Evolutionary conservation across 2,888 invertebrate species (phyloP).

Genomic region (Entomobrya multifasciata): DNA sequence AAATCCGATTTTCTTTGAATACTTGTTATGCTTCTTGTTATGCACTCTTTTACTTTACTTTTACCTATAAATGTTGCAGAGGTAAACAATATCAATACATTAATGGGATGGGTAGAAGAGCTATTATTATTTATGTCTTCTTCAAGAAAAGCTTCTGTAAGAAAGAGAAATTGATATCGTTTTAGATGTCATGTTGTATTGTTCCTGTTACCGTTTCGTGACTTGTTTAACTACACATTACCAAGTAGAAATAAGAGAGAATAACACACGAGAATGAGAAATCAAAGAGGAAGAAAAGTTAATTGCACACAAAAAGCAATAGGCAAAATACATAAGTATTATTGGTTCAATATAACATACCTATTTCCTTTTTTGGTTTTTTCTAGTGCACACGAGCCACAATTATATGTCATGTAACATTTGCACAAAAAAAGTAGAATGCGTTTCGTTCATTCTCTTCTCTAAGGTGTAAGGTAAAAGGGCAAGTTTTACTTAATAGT

Average conservation of each 20-base stretch:
- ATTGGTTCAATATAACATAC: too few relatives aligned
- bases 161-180: constrained; percentile 21
- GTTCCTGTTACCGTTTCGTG: constrained; percentile 28
- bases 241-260: too few relatives aligned
- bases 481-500: too few relatives aligned
- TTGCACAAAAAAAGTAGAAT: not conserved
- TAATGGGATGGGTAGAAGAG: too few relatives aligned
- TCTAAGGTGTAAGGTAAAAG: not conserved
- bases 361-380: not conserved
- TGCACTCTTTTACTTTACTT: too few relatives aligned
- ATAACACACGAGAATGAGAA: constrained; percentile 14
- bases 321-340: not conserved
- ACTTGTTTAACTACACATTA: constrained; percentile 32
- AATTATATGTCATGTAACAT: not conserved
- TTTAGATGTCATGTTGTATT: not conserved
- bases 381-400: too few relatives aligned
- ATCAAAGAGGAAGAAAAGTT: constrained; percentile 37
- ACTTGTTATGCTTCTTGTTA: too few relatives aligned
- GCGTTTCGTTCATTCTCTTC: not conserved
- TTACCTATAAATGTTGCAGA: too few relatives aligned
- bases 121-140: too few relatives aligned
- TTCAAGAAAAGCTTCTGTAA: too few relatives aligned
- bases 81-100: too few relatives aligned
- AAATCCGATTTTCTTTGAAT: too few relatives aligned
- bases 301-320: constrained; percentile 35